Conservation (phyloP, 2,113 vertebrate species). For the Cacatua alba region DNA sequence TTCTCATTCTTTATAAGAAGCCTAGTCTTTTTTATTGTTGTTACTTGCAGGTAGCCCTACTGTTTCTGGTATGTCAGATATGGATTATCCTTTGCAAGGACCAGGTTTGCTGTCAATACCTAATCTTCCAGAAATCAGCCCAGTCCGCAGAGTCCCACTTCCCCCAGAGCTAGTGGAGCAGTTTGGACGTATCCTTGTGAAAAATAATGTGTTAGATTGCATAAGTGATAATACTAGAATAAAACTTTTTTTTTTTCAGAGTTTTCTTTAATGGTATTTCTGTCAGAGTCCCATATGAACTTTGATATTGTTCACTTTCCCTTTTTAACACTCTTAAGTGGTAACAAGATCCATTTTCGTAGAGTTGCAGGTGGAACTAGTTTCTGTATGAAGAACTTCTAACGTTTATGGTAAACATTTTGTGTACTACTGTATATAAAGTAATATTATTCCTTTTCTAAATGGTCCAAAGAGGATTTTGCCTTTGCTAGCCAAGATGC, state of each 20-base stretch:
- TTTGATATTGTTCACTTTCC: rapidly evolving
- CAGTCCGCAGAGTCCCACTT: slow-evolving; percentile 89
- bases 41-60: slow-evolving; percentile 85
- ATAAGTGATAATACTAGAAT: background rate
- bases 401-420: background rate
- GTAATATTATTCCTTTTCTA: background rate
- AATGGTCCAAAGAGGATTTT: background rate
- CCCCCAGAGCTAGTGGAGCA: slow-evolving; percentile 96
- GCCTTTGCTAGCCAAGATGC: background rate
- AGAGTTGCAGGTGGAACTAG: background rate
- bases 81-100: slow-evolving; percentile 97
- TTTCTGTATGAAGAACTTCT: background rate
- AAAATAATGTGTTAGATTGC: background rate
- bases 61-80: slow-evolving; percentile 93
- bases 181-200: slow-evolving; percentile 95
- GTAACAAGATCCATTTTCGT: background rate
- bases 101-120: slow-evolving; percentile 89
- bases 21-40: background rate
- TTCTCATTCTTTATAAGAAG: background rate
- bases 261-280: background rate
- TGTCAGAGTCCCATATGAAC: background rate
- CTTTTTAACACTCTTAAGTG: background rate
- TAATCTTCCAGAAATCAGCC: slow-evolving; percentile 91
- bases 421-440: background rate
- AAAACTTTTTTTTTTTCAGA: rapidly evolving